Percentiles rank a stretch among this genome's conserved stretches.
Conservation (phyloP, 2,888 invertebrate species). For the Eurytoma californica region DNA sequence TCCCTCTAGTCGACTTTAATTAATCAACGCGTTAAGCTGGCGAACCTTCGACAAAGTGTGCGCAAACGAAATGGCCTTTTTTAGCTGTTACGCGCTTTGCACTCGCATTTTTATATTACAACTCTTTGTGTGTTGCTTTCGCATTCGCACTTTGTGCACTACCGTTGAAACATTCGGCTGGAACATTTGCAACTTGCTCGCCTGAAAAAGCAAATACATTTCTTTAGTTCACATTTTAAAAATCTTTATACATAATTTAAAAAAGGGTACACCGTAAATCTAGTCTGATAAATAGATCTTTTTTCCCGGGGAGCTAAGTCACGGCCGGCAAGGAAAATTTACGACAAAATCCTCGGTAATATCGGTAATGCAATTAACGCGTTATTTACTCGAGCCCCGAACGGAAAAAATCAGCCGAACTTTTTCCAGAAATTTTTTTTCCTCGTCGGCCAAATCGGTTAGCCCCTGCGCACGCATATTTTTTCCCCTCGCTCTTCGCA, state of each 20-base stretch:
- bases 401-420: background rate
- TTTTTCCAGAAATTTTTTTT: constrained; percentile 36
- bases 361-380: constrained; percentile 40
- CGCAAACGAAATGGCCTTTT: constrained; percentile 61
- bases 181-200: no score
- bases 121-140: no score
- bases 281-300: no score
- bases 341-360: constrained; percentile 11
- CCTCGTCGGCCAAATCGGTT: constrained; percentile 30
- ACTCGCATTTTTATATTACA: constrained; percentile 31
- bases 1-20: constrained; percentile 50
- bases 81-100: constrained; percentile 2
- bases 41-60: constrained; percentile 15
- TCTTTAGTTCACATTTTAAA: no score
- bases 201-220: no score
- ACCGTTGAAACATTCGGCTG: no score
- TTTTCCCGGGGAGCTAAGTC: no score
- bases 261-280: no score
- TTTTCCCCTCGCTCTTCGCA: constrained; percentile 24
- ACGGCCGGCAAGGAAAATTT: constrained; percentile 3
- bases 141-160: no score
- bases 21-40: constrained; percentile 51
- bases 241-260: no score
- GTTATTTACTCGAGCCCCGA: constrained; percentile 45
- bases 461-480: background rate